phyloP scores from a whole-genome alignment of 2,888 invertebrate species.

The Augochlorella aurata region DNA sequence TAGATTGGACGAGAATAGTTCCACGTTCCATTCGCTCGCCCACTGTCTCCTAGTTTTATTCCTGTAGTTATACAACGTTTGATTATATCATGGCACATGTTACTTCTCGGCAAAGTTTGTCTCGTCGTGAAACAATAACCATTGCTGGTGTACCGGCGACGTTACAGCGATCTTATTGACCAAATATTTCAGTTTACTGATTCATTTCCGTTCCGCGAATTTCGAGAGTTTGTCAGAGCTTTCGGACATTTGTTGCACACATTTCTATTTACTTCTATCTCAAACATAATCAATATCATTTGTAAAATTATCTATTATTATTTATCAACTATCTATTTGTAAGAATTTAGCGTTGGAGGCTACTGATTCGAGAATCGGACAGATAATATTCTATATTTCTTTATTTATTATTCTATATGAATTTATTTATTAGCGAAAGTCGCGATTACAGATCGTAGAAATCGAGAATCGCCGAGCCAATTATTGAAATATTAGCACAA shows the following conservation, averaged over 20 bases:
- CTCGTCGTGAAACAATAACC: neutral
- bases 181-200: neutral
- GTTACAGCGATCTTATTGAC: neutral
- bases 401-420: too few species aligned
- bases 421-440: too few species aligned
- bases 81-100: slow-evolving; percentile 1
- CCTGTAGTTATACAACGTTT: neutral
- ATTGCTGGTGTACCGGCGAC: neutral
- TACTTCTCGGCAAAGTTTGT: neutral
- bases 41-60: slow-evolving; percentile 4
- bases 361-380: too few species aligned
- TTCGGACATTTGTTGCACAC: too few species aligned
- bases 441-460: neutral
- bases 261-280: too few species aligned
- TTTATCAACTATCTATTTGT: too few species aligned
- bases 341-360: too few species aligned
- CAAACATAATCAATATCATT: too few species aligned
- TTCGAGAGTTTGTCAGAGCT: neutral
- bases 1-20: slow-evolving; percentile 11
- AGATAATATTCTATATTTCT: too few species aligned
- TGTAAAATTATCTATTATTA: too few species aligned
- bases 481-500: neutral
- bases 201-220: neutral
- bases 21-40: neutral
- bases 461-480: neutral